Conservation (phyloP, 2,113 vertebrate genomes). For the Pteropus alecto region DNA sequence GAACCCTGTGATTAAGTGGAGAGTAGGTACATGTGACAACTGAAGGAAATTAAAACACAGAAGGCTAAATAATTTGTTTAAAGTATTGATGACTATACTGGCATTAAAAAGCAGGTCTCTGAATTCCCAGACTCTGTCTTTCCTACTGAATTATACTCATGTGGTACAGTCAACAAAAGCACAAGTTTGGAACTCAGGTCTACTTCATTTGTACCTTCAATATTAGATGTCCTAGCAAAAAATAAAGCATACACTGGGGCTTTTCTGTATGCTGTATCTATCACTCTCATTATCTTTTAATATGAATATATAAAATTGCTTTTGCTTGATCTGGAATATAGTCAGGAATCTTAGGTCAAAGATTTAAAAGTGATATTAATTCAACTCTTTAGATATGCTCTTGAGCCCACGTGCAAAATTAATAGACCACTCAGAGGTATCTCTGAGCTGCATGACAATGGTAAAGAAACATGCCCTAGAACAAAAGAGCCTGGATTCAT, state of each 20-base stretch:
- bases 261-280: neutral
- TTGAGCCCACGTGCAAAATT: neutral
- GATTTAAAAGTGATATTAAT: neutral
- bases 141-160: neutral
- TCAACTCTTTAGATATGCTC: neutral
- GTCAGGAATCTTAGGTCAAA: neutral
- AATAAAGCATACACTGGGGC: neutral
- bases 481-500: neutral
- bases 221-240: neutral
- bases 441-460: neutral
- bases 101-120: neutral
- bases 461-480: neutral
- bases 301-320: neutral
- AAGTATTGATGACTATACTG: neutral
- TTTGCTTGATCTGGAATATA: neutral
- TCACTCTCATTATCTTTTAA: neutral
- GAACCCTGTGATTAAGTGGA: slow-evolving; percentile 37
- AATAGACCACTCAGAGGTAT: neutral
- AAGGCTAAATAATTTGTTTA: neutral
- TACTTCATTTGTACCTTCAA: neutral
- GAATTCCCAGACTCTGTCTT: neutral
- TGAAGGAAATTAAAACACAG: neutral
- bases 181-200: neutral
- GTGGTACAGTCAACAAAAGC: neutral
- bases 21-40: slow-evolving; percentile 1